A percentile compares a stretch with the other conserved stretches of the same genome.
phyloP scores from a whole-genome alignment of 2,888 invertebrate genomes.

The Hirudinaria manillensis region DNA sequence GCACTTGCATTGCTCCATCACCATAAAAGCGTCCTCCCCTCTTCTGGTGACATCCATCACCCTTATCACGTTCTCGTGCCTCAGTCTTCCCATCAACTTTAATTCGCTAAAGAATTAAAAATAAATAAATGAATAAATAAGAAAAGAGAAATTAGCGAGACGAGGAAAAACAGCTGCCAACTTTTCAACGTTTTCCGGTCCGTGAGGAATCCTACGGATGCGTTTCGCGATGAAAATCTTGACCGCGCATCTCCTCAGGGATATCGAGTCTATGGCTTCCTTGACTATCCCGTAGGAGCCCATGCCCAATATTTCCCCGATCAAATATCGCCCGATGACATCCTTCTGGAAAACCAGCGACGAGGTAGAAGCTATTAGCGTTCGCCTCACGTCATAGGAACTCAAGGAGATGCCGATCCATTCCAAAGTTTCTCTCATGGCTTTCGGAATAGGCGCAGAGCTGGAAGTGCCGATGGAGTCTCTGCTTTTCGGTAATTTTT shows the following conservation, averaged over 20 bases:
- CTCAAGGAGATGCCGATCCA: constrained; percentile 18
- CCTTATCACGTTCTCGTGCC: not conserved
- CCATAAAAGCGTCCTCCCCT: constrained; percentile 17
- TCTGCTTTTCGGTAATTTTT: no score
- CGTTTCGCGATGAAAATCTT: constrained; percentile 18
- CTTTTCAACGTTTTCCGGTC: constrained; percentile 16
- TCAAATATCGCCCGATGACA: constrained; percentile 18
- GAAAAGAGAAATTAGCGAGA: not conserved
- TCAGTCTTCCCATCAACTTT: not conserved
- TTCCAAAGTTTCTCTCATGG: not conserved
- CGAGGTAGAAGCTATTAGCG: not conserved
- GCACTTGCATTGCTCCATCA: constrained; percentile 24
- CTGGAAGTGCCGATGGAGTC: no score
- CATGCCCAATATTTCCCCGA: constrained; percentile 23
- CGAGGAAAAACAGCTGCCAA: not conserved
- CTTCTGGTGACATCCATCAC: not conserved
- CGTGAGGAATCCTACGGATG: constrained; percentile 20
- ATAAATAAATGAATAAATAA: not conserved
- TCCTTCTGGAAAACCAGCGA: constrained; percentile 13
- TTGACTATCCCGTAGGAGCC: constrained; percentile 28
- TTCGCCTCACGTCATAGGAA: not conserved
- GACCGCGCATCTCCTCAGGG: constrained; percentile 21
- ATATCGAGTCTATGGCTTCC: not conserved
- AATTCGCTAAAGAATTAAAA: not conserved
- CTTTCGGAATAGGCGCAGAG: no score